These are phyloP conservation scores for Syritta pipiens DNA, from an alignment of 2,888 invertebrate species.

Conservation along the genomic window DNA sequence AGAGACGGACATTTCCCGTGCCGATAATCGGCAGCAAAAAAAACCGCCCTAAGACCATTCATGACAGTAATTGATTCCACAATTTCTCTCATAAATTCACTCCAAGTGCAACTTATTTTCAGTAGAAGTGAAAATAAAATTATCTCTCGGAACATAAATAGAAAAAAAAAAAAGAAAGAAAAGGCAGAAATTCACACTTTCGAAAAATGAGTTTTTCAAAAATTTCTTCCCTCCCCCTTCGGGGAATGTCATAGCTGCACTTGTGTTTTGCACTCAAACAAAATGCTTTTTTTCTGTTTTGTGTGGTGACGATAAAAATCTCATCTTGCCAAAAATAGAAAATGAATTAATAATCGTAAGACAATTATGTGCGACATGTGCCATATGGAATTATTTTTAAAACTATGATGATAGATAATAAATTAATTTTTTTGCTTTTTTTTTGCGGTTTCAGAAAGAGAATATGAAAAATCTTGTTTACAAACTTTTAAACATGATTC, in stretches of 20 bases:
- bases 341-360: conserved; percentile 14
- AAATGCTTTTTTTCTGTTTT: background rate
- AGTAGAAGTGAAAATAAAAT: background rate
- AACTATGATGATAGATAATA: conserved; percentile 24
- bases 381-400: conserved; percentile 42
- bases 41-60: too few species aligned
- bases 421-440: background rate
- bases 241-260: conserved; percentile 24
- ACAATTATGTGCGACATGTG: conserved; percentile 38
- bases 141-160: background rate
- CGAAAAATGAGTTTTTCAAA: background rate
- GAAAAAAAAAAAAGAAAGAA: background rate
- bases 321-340: conserved; percentile 14
- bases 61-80: conserved; percentile 9
- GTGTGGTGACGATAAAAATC: too few species aligned
- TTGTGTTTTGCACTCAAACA: conserved; percentile 11
- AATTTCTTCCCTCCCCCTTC: background rate
- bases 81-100: background rate
- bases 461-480: conserved; percentile 11
- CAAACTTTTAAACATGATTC: too few species aligned
- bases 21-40: background rate
- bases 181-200: background rate
- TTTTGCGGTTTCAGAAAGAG: background rate
- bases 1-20: too few species aligned
- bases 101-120: background rate